Evolutionary conservation across 2,888 invertebrate species (phyloP).

Genomic region (Epirrhoe alternata): DNA sequence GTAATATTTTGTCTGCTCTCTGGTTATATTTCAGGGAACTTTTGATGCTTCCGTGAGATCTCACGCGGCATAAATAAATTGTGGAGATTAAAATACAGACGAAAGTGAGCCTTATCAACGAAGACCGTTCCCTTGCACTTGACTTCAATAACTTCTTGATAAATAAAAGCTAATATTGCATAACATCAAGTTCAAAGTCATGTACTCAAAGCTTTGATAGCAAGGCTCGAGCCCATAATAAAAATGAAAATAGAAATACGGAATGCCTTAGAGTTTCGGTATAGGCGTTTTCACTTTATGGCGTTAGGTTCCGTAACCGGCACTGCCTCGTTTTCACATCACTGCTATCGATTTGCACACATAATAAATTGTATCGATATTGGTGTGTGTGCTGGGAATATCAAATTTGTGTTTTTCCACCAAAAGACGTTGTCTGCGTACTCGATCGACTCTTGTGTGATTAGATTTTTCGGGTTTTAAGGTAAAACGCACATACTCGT

Average conservation of each 20-base stretch:
- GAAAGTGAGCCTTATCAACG: background rate
- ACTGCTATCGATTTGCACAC: slow-evolving; percentile 47
- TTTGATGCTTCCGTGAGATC: slow-evolving; percentile 4
- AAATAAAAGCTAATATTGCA: slow-evolving; percentile 15
- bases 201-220: slow-evolving; percentile 28
- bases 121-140: background rate
- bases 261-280: slow-evolving; percentile 51
- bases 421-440: slow-evolving; percentile 1
- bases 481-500: background rate
- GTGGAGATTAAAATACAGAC: background rate
- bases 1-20: slow-evolving; percentile 33
- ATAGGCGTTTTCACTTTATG: slow-evolving; percentile 58
- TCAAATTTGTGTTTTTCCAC: slow-evolving; percentile 32
- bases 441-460: slow-evolving; percentile 5
- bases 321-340: slow-evolving; percentile 55
- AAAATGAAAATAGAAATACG: slow-evolving; percentile 56
- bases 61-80: slow-evolving; percentile 6
- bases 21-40: slow-evolving; percentile 18
- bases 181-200: slow-evolving; percentile 23
- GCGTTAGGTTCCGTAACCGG: slow-evolving; percentile 51
- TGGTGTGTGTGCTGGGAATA: slow-evolving; percentile 41
- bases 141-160: slow-evolving; percentile 1
- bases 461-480: background rate
- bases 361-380: slow-evolving; percentile 48
- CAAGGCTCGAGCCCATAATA: slow-evolving; percentile 46